Evolutionary conservation across 2,888 invertebrate species (phyloP).

Genomic region (Folsomia manolachei): DNA sequence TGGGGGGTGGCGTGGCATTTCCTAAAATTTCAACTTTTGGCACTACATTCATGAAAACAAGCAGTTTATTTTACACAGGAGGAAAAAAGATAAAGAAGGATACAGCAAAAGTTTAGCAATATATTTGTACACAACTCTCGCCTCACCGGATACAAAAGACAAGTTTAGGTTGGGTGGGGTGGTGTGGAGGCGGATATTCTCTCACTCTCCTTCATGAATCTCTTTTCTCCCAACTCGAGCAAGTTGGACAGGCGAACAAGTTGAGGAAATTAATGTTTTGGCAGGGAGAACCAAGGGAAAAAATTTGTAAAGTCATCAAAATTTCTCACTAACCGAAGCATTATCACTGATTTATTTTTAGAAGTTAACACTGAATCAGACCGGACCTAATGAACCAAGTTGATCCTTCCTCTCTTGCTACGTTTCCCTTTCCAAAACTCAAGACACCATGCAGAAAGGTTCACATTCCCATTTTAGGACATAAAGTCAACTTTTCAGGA

Average conservation of each 20-base stretch:
- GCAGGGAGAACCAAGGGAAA: not conserved
- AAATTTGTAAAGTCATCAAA: constrained; percentile 5
- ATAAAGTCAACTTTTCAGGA: constrained; percentile 5
- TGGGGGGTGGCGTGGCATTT: not conserved
- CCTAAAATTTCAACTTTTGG: not conserved
- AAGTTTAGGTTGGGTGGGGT: not conserved
- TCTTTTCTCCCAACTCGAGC: not conserved
- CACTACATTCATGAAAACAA: not conserved
- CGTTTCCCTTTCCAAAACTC: no score
- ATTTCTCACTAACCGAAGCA: constrained; percentile 6
- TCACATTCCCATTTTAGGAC: not conserved
- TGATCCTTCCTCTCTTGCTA: constrained; percentile 25
- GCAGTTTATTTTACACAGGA: not conserved
- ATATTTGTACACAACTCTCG: constrained; percentile 4
- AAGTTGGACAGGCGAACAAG: not conserved
- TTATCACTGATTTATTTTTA: constrained; percentile 38
- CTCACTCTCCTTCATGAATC: no score
- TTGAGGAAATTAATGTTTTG: constrained; percentile 4
- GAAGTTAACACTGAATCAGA: constrained; percentile 38
- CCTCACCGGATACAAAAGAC: constrained; percentile 4
- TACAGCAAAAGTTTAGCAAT: not conserved
- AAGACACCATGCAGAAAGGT: not conserved
- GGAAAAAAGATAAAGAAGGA: not conserved
- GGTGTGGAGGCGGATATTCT: not conserved
- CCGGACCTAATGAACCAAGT: constrained; percentile 10